Conservation (phyloP, 2,888 invertebrate genomes). For the Cinara cedri region DNA sequence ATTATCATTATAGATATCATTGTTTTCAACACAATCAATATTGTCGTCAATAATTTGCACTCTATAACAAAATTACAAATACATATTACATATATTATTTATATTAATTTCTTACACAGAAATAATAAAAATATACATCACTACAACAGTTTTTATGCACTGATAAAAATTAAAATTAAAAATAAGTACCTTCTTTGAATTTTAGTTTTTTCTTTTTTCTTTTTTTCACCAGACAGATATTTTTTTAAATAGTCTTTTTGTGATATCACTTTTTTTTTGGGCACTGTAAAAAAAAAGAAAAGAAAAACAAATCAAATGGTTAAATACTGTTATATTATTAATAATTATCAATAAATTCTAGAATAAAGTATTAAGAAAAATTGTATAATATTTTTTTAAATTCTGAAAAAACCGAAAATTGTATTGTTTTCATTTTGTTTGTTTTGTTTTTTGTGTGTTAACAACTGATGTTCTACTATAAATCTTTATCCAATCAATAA, state of each 20-base stretch:
- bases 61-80: slow-evolving; percentile 65
- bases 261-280: slow-evolving; percentile 34
- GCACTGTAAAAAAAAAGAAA: slow-evolving; percentile 14
- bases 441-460: too few relatives aligned
- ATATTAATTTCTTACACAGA: not conserved
- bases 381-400: too few relatives aligned
- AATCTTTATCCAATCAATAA: too few relatives aligned
- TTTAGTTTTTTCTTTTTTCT: slow-evolving; percentile 45
- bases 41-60: slow-evolving; percentile 89
- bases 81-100: not conserved
- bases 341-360: too few relatives aligned
- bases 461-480: too few relatives aligned
- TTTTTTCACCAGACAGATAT: slow-evolving; percentile 53
- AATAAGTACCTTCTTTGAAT: slow-evolving; percentile 17
- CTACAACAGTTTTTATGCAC: not conserved
- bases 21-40: slow-evolving; percentile 68
- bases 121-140: not conserved
- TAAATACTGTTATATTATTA: not conserved
- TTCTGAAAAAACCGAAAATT: too few relatives aligned
- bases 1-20: slow-evolving; percentile 66
- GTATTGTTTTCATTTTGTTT: too few relatives aligned
- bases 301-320: not conserved
- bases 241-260: slow-evolving; percentile 57
- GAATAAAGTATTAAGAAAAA: too few relatives aligned
- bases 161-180: not conserved